These are phyloP conservation scores for Corella eumyota DNA, from an alignment of 23 tunicate genomes.

Conservation along the genomic window DNA sequence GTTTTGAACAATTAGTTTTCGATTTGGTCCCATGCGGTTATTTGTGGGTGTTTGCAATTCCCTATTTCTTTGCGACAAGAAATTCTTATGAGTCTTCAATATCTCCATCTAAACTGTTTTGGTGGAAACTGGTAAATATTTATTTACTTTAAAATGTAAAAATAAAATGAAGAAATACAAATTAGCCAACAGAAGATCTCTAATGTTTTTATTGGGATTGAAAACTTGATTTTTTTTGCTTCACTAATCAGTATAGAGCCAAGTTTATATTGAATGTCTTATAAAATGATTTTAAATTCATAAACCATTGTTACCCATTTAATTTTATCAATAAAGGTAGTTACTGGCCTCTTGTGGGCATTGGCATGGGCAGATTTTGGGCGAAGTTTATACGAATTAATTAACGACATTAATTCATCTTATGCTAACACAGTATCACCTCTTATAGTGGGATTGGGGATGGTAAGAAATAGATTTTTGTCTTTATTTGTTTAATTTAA, in stretches of 20 bases:
- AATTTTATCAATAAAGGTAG: too few species aligned
- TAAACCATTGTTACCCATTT: too few species aligned
- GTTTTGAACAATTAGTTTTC: slow-evolving; percentile 61
- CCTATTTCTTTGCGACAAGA: slow-evolving; percentile 43
- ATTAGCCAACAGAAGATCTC: background rate
- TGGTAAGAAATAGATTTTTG: slow-evolving; percentile 24
- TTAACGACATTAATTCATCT: slow-evolving; percentile 7
- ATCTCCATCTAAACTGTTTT: slow-evolving; percentile 36
- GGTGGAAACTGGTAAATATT: slow-evolving; percentile 34
- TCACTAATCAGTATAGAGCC: background rate
- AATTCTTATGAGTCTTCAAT: slow-evolving; percentile 14
- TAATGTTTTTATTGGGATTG: background rate
- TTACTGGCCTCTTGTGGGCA: slow-evolving; percentile 41
- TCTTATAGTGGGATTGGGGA: slow-evolving; percentile 38
- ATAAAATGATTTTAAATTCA: slow-evolving; percentile 9
- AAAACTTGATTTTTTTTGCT: background rate
- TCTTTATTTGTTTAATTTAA: background rate
- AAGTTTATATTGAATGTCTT: background rate
- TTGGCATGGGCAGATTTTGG: slow-evolving; percentile 58
- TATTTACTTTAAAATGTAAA: background rate
- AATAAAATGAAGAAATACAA: background rate
- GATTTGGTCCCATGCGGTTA: slow-evolving; percentile 41
- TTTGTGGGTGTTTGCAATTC: slow-evolving; percentile 58
- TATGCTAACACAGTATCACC: slow-evolving; percentile 51
- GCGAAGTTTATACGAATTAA: slow-evolving; percentile 33